A percentile compares a stretch with the other conserved stretches of the same genome.
These are phyloP conservation scores for Poeciliopsis presidionis DNA, from an alignment of 2,797 vertebrate species.

Conservation along the genomic window DNA sequence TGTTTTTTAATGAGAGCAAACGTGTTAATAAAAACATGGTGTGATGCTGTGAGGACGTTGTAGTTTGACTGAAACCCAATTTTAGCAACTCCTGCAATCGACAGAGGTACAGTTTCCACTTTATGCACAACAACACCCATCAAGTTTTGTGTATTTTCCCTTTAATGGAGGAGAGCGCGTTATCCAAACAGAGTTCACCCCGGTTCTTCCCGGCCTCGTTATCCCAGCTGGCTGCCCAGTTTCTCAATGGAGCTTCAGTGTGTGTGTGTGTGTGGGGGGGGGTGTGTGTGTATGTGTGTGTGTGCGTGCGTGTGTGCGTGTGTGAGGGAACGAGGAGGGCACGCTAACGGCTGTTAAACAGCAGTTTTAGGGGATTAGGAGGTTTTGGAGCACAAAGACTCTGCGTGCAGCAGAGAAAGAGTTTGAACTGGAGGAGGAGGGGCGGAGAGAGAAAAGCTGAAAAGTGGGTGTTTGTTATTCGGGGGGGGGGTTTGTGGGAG, in stretches of 20 bases:
- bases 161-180: conserved; percentile 50
- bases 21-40: neutral
- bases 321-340: conserved; percentile 45
- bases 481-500: conserved; percentile 1
- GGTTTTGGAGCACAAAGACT: conserved; percentile 77
- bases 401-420: conserved; percentile 65
- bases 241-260: conserved; percentile 63
- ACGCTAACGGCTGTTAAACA: conserved; percentile 80
- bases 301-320: neutral
- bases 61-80: neutral
- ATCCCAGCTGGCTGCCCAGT: conserved; percentile 71
- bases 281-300: conserved; percentile 1
- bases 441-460: conserved; percentile 29
- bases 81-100: conserved; percentile 14
- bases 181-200: conserved; percentile 74
- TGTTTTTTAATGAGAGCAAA: neutral
- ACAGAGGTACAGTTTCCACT: conserved; percentile 7
- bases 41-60: neutral
- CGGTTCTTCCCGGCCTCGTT: conserved; percentile 68
- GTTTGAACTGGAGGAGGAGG: conserved; percentile 49
- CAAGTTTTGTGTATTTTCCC: conserved; percentile 43
- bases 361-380: conserved; percentile 83
- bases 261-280: conserved; percentile 7
- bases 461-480: conserved; percentile 17
- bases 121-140: conserved; percentile 21